phyloP scores from a whole-genome alignment of 23 tunicate species.

The Diplosoma virens region DNA sequence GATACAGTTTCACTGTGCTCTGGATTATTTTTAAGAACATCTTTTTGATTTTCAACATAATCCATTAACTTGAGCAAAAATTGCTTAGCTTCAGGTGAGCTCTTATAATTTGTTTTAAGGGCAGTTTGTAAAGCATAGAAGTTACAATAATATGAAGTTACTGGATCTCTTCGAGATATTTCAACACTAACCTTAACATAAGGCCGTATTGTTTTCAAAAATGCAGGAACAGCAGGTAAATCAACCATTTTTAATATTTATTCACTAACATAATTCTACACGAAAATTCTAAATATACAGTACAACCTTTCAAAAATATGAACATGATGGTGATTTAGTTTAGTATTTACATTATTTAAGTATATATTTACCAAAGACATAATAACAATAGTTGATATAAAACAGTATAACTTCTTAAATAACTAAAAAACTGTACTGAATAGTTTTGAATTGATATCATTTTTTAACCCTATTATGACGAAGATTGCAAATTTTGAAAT shows the following conservation, averaged over 20 bases:
- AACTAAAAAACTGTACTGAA: too few species aligned
- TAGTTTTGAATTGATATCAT: too few species aligned
- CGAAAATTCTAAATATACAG: too few species aligned
- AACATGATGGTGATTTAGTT: too few species aligned
- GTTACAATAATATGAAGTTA: constrained; percentile 65
- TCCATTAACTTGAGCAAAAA: constrained; percentile 56
- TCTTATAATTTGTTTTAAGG: constrained; percentile 51
- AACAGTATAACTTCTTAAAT: too few species aligned
- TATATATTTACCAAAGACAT: too few species aligned
- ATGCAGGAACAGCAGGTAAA: constrained; percentile 25
- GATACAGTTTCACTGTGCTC: constrained; percentile 43
- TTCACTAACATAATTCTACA: too few species aligned
- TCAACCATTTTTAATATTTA: constrained; percentile 31
- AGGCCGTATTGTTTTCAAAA: constrained; percentile 50
- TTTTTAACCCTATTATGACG: too few species aligned
- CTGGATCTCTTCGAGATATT: constrained; percentile 44
- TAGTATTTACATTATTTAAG: too few species aligned
- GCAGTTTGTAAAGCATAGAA: constrained; percentile 67
- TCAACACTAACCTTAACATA: constrained; percentile 62
- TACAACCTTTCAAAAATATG: too few species aligned
- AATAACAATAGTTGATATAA: too few species aligned
- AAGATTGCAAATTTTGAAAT: too few species aligned
- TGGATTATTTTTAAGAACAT: constrained; percentile 24
- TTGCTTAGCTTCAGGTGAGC: constrained; percentile 36
- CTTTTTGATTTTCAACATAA: constrained; percentile 51